A percentile compares a stretch with the other conserved stretches of the same genome.
Conservation (phyloP, 2,797 vertebrate species). For the Brachyalestes nurse region DNA sequence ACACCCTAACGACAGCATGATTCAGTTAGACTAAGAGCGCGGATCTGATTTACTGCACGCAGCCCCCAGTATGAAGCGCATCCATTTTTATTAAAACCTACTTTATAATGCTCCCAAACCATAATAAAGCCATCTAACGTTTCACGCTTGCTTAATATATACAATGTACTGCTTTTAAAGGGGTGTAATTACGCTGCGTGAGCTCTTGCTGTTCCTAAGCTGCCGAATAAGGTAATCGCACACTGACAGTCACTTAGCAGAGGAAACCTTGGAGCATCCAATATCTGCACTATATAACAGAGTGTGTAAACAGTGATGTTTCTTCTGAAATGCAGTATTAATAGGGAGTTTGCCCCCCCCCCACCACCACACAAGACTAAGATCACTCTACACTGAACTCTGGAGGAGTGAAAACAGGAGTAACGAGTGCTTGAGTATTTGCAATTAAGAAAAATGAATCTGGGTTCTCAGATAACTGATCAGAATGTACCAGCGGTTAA, state of each 20-base stretch:
- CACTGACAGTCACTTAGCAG: neutral
- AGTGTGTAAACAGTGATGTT: too few relatives aligned
- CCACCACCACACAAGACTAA: too few relatives aligned
- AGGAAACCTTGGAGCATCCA: too few relatives aligned
- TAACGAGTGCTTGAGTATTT: too few relatives aligned
- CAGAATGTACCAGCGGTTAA: too few relatives aligned
- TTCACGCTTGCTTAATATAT: neutral
- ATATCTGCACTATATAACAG: too few relatives aligned
- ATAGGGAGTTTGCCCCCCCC: too few relatives aligned
- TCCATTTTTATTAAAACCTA: neutral
- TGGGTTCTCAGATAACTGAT: too few relatives aligned
- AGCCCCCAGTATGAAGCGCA: neutral
- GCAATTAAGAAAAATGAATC: too few relatives aligned
- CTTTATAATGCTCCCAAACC: neutral
- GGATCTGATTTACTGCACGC: constrained; percentile 14
- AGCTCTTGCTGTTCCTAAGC: neutral
- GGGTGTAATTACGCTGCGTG: neutral
- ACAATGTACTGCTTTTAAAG: neutral
- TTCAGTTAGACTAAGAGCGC: neutral
- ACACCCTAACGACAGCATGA: neutral
- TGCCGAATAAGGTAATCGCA: neutral
- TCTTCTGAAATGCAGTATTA: too few relatives aligned
- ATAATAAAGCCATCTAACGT: neutral
- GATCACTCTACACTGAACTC: too few relatives aligned
- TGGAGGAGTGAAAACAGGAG: too few relatives aligned